phyloP scores from a whole-genome alignment of 2,888 invertebrate species.

The Blomia tropicalis region DNA sequence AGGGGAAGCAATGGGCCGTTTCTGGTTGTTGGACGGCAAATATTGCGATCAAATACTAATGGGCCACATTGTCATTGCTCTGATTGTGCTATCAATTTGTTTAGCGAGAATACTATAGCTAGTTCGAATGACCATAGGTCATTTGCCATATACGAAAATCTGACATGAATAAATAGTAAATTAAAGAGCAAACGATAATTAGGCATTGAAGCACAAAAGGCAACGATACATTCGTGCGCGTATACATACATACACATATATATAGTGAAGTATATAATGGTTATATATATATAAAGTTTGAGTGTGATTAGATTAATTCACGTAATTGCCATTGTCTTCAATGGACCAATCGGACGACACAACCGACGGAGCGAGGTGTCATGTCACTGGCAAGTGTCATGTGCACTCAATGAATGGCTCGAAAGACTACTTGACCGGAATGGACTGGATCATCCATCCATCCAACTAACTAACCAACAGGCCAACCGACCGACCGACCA shows the following conservation, averaged over 20 bases:
- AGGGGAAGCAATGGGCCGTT: too few species aligned
- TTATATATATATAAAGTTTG: not conserved
- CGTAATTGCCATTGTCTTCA: slow-evolving; percentile 13
- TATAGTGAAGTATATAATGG: not conserved
- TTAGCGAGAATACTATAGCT: not conserved
- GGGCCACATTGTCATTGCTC: slow-evolving; percentile 6
- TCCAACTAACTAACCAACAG: not conserved
- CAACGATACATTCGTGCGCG: too few species aligned
- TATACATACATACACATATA: not conserved
- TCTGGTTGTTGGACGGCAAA: not conserved
- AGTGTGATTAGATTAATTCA: slow-evolving; percentile 11
- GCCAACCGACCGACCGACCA: too few species aligned
- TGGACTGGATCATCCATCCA: not conserved
- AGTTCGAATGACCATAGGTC: not conserved
- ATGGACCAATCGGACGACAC: not conserved
- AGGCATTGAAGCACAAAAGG: too few species aligned
- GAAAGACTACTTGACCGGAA: not conserved
- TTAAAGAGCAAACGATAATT: not conserved
- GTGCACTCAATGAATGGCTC: too few species aligned
- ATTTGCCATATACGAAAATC: not conserved
- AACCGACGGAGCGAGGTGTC: not conserved
- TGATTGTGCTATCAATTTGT: slow-evolving; percentile 6
- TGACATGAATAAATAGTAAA: slow-evolving; percentile 5
- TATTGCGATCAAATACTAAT: not conserved
- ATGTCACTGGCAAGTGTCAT: not conserved